phyloP scores from a whole-genome alignment of 1,140 invertebrate genomes.

The Melipona quadrifasciata region DNA sequence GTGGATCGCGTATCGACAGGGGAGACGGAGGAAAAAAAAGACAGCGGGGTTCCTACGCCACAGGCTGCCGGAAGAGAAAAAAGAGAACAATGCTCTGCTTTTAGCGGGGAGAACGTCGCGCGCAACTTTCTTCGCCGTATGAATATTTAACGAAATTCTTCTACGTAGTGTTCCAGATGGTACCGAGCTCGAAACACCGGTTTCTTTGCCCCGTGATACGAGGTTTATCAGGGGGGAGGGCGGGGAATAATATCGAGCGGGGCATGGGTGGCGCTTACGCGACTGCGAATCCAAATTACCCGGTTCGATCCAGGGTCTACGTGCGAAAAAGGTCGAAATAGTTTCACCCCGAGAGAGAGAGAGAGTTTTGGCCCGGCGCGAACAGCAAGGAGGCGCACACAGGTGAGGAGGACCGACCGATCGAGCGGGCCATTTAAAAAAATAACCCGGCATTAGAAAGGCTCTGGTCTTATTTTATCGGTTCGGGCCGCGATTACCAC shows the following conservation, averaged over 20 bases:
- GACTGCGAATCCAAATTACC: conserved; percentile 15
- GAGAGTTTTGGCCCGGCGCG: too few species aligned
- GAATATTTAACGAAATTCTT: conserved; percentile 15
- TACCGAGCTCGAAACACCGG: neutral
- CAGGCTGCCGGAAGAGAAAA: conserved; percentile 26
- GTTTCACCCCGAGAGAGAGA: conserved; percentile 4
- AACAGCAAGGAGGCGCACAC: neutral
- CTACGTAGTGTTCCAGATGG: neutral
- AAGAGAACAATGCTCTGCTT: conserved; percentile 57
- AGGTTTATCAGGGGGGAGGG: too few species aligned
- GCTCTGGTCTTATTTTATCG: conserved; percentile 50
- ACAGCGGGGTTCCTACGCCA: neutral
- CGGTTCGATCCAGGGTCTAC: conserved; percentile 17
- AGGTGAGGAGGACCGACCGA: neutral
- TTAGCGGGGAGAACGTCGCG: conserved; percentile 75
- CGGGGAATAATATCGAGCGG: neutral
- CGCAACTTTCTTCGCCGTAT: neutral
- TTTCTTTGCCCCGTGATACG: neutral
- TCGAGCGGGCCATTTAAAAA: conserved; percentile 50
- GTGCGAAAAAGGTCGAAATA: conserved; percentile 42
- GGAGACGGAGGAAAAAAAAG: neutral
- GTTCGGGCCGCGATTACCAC: conserved; percentile 43
- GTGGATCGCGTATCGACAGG: conserved; percentile 30
- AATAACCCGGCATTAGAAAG: conserved; percentile 59
- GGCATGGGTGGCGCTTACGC: neutral